Conservation (phyloP, 2,888 invertebrate species). For the Plebejus argus region DNA sequence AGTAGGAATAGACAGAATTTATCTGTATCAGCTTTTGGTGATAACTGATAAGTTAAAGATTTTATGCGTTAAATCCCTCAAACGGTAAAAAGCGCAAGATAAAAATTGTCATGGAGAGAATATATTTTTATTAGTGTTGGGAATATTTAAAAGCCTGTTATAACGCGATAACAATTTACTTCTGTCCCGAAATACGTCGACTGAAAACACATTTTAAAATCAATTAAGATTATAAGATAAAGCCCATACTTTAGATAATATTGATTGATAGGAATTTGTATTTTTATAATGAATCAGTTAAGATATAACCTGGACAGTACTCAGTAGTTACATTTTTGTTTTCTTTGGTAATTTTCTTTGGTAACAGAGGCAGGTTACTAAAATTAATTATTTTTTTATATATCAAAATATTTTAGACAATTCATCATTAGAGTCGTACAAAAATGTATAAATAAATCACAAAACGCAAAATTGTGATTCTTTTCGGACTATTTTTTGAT, state of each 20-base stretch:
- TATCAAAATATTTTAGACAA: not conserved
- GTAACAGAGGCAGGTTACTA: too few relatives aligned
- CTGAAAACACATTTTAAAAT: slow-evolving; percentile 38
- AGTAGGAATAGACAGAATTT: not conserved
- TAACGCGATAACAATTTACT: slow-evolving; percentile 23
- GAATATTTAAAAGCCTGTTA: slow-evolving; percentile 28
- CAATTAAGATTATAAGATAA: slow-evolving; percentile 50
- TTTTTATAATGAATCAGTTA: slow-evolving; percentile 8
- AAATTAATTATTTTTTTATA: not conserved
- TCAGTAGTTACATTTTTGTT: not conserved
- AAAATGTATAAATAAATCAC: too few relatives aligned
- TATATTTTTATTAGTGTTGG: slow-evolving; percentile 25
- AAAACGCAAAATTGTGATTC: not conserved
- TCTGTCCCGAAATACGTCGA: slow-evolving; percentile 20
- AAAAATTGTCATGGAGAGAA: slow-evolving; percentile 17
- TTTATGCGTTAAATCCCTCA: slow-evolving; percentile 8
- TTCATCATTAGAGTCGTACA: too few relatives aligned
- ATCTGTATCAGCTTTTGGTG: not conserved
- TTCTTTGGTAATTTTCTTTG: not conserved
- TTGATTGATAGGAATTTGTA: slow-evolving; percentile 39
- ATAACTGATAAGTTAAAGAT: slow-evolving; percentile 5
- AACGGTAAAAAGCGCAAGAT: slow-evolving; percentile 30
- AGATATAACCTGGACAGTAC: not conserved
- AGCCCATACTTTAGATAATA: slow-evolving; percentile 47
- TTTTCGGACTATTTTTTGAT: not conserved